Conservation (phyloP, 2,113 vertebrate species). For the Scomber colias region DNA sequence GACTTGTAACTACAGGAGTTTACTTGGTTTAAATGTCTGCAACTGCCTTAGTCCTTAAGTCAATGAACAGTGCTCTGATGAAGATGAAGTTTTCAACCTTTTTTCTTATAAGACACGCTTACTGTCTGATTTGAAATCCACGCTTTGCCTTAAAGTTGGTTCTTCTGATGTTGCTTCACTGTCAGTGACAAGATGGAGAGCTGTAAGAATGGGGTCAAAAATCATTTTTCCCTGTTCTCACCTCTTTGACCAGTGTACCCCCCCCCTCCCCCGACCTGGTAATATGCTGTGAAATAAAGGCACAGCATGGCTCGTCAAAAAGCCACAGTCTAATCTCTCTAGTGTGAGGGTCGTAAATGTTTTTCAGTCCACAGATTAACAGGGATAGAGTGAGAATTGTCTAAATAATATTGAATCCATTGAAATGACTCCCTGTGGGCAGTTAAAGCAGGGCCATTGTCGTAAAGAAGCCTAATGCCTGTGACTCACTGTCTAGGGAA, state of each 20-base stretch:
- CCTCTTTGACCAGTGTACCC: constrained; percentile 45
- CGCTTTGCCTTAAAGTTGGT: constrained; percentile 29
- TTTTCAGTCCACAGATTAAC: not conserved
- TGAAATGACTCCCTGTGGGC: constrained; percentile 19
- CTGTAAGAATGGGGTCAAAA: constrained; percentile 65
- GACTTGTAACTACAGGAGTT: no score
- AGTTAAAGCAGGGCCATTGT: constrained; percentile 42
- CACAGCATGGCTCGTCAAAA: constrained; percentile 16
- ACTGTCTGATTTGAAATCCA: no score
- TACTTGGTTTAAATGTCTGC: constrained; percentile 6
- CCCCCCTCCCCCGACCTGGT: constrained; percentile 27
- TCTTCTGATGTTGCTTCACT: constrained; percentile 48
- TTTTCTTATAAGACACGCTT: no score
- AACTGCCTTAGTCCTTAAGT: not conserved
- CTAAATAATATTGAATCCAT: constrained; percentile 47
- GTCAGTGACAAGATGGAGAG: constrained; percentile 53
- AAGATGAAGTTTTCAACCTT: no score
- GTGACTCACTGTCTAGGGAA: constrained; percentile 44
- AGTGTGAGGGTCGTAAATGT: not conserved
- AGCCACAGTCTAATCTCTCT: constrained; percentile 5
- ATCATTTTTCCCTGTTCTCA: constrained; percentile 42
- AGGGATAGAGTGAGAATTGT: constrained; percentile 10
- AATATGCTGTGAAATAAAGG: constrained; percentile 51
- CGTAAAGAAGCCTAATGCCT: constrained; percentile 21
- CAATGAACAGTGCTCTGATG: no score